A percentile compares a stretch with the other conserved stretches of the same genome.
These are phyloP conservation scores for Urocolius indicus DNA, from an alignment of 2,113 vertebrate species.

Conservation along the genomic window DNA sequence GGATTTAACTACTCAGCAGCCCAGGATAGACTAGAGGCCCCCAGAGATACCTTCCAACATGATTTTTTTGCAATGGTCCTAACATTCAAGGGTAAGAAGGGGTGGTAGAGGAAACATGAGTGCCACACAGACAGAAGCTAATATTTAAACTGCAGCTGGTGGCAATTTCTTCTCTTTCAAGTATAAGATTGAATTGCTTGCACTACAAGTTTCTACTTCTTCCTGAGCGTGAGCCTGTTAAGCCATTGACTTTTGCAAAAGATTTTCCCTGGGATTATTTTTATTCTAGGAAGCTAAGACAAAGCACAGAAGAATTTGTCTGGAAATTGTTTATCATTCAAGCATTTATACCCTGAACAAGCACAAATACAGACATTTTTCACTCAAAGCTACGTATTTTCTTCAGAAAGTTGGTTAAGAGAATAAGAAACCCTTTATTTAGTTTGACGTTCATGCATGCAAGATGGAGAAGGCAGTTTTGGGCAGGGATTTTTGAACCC, in stretches of 20 bases:
- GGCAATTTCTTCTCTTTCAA: neutral
- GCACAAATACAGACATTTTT: too few species aligned
- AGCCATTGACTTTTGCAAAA: neutral
- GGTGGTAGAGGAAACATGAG: neutral
- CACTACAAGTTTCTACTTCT: neutral
- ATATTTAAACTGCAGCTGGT: neutral
- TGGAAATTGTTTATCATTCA: neutral
- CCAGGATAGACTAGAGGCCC: neutral
- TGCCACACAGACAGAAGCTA: neutral
- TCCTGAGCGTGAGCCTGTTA: neutral
- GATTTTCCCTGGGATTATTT: neutral
- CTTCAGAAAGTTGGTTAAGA: neutral
- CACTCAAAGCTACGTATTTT: fast-evolving
- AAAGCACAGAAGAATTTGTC: neutral
- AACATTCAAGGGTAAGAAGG: neutral
- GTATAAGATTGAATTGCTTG: neutral
- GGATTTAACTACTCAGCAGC: neutral
- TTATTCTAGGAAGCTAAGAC: neutral
- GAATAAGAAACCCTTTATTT: neutral
- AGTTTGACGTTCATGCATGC: neutral
- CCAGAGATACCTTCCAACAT: neutral
- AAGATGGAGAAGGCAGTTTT: neutral
- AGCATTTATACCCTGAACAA: neutral
- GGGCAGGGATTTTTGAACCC: conserved; percentile 31
- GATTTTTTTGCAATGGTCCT: neutral